A percentile compares a stretch with the other conserved stretches of the same genome.
These are phyloP conservation scores for Nylanderia fulva DNA, from an alignment of 1,140 invertebrate genomes.

Conservation along the genomic window DNA sequence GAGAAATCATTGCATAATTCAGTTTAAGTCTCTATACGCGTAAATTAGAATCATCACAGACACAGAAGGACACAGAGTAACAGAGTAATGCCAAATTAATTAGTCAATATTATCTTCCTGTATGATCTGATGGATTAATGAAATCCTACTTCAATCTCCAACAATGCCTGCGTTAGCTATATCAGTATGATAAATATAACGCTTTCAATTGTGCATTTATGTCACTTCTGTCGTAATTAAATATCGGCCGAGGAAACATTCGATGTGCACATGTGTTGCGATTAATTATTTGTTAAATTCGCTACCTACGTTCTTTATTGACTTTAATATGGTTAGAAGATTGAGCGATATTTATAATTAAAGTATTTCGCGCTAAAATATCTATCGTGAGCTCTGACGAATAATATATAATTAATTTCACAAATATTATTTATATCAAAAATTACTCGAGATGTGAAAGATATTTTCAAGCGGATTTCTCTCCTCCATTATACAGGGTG, in stretches of 20 bases:
- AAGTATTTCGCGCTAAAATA: neutral
- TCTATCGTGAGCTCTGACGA: neutral
- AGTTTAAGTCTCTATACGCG: neutral
- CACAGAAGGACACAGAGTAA: constrained; percentile 33
- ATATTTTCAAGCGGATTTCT: neutral
- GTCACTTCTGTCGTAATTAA: neutral
- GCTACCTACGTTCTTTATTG: neutral
- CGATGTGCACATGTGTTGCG: neutral
- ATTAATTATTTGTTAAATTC: neutral
- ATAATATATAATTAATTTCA: neutral
- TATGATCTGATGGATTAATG: constrained; percentile 39
- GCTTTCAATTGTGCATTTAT: neutral
- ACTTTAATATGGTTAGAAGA: neutral
- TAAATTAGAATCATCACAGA: constrained; percentile 34
- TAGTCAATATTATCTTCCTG: constrained; percentile 42
- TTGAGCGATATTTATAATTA: neutral
- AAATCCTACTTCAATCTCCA: constrained; percentile 40
- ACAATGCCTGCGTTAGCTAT: neutral
- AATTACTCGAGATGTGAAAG: neutral
- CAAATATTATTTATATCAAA: neutral
- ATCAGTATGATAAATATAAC: neutral
- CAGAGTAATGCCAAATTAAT: constrained; percentile 49
- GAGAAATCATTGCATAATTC: constrained; percentile 6
- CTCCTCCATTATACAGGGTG: neutral
- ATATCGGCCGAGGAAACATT: neutral